Percentiles rank a stretch among this genome's conserved stretches.
Conservation (phyloP, 2,888 invertebrate species). For the Patella depressa region DNA sequence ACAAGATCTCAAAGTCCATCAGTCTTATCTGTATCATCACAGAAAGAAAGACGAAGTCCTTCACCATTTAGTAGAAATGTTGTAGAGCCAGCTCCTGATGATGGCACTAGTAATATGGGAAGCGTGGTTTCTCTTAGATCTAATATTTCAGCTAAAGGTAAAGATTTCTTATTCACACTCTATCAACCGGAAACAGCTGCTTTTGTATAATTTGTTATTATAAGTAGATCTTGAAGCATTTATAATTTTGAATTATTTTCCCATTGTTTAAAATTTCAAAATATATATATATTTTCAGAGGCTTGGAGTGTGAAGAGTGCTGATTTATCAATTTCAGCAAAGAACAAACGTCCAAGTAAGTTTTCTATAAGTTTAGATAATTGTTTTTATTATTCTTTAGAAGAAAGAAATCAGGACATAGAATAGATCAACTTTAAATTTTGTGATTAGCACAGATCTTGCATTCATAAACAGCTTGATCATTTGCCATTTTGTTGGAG, state of each 20-base stretch:
- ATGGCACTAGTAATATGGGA: conserved; percentile 35
- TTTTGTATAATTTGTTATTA: no score
- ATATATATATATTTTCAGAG: conserved; percentile 39
- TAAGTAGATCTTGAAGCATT: no score
- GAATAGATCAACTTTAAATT: background rate
- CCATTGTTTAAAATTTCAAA: background rate
- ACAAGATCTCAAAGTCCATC: background rate
- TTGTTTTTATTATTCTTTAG: no score
- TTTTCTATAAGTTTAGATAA: background rate
- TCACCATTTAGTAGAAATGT: conserved; percentile 41
- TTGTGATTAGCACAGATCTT: background rate
- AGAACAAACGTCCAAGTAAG: conserved; percentile 28
- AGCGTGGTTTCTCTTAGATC: conserved; percentile 50
- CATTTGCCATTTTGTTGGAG: no score
- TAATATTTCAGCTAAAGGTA: conserved; percentile 37
- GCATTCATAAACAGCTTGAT: background rate
- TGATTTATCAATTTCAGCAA: conserved; percentile 8
- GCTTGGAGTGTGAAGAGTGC: conserved; percentile 52
- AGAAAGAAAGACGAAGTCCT: conserved; percentile 28
- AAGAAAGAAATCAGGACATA: no score
- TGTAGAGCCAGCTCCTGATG: conserved; percentile 35
- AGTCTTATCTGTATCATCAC: conserved; percentile 2
- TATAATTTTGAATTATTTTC: background rate
- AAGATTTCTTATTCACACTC: background rate
- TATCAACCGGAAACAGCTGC: no score